Conservation (phyloP, 2,888 invertebrate genomes). For the Stenotaenia linearis region DNA sequence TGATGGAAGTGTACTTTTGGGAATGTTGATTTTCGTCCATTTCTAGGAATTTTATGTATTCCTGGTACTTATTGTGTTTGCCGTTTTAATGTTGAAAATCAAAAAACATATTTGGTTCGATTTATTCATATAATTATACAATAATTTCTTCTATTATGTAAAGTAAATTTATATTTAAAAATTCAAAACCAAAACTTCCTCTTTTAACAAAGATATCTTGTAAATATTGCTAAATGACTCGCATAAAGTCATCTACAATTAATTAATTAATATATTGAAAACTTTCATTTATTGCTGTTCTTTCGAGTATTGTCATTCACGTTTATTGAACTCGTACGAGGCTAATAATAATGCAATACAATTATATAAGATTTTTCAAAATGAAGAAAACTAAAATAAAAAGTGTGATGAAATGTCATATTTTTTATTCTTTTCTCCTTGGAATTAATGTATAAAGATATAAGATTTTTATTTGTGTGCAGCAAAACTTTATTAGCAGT, state of each 20-base stretch:
- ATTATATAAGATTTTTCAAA: background rate
- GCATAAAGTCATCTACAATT: background rate
- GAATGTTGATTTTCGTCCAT: constrained; percentile 24
- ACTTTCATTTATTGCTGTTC: background rate
- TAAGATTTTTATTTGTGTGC: background rate
- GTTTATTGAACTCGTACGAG: background rate
- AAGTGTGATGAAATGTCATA: constrained; percentile 9
- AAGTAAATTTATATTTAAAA: background rate
- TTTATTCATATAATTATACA: background rate
- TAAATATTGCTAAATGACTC: background rate
- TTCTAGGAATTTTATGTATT: background rate
- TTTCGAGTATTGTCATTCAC: background rate
- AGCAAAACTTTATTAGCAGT: constrained; percentile 6
- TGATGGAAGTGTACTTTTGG: constrained; percentile 16
- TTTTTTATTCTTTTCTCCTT: constrained; percentile 12
- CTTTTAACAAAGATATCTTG: background rate
- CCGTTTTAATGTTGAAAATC: background rate
- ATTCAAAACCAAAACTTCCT: background rate
- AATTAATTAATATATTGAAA: background rate
- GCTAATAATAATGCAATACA: constrained; percentile 21
- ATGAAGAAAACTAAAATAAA: background rate
- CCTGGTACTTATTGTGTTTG: background rate
- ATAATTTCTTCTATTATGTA: background rate
- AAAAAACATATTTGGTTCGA: background rate
- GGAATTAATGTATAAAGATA: background rate